Base-by-base conservation (phyloP, 2,797 vertebrate species). In the Sciurus carolinensis region DNA sequence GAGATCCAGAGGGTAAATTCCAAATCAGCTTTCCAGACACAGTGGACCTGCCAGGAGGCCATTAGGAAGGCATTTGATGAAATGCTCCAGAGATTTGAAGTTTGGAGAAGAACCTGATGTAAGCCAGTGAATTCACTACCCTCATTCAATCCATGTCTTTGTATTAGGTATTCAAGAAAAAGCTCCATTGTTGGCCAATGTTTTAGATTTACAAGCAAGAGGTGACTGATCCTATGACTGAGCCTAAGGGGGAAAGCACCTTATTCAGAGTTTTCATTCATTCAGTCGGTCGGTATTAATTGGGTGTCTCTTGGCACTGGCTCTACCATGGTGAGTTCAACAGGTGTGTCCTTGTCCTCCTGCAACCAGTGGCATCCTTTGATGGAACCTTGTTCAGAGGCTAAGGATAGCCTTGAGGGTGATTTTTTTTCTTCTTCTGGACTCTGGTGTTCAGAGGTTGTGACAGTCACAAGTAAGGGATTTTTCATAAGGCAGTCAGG, bases 1-100 rank as follows among this genome's bases (percentile, higher is more conserved):
- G 73, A 88, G 10, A 52, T 89, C 72, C 75, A 0, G 8, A 87
- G 59, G 64, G 77, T 64, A 83, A 96, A 95, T 97, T 97, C 92
- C 3, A 0, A 44, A 26, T 93, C 57, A 2, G 24, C 86, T 76
- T 84, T 76, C 44, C 83, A 54, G 91, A 93, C 84, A 52, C 20
- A 64, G n/a, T 50, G 52, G 73, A 4, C 71, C 33, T 94, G 91
- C 75, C 30, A 83, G 82, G 24, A 0, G 0, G 86, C 76, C 52
- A 15, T 73, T 85, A 39, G 30, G 42, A 85, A 96, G 75, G 50
- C 79, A 44, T 33, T 2, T 79, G 13, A 62, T 94, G 75, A 39
- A 59, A 28, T 52, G 3, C 20, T 36, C 11, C 5, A 4, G 7
- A 71, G 82, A 50, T 47, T 26, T 91, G 81, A 50, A 30, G 84